Base-by-base conservation (phyloP, 2,888 invertebrate species). In the Eurytoma adleriae region DNA sequence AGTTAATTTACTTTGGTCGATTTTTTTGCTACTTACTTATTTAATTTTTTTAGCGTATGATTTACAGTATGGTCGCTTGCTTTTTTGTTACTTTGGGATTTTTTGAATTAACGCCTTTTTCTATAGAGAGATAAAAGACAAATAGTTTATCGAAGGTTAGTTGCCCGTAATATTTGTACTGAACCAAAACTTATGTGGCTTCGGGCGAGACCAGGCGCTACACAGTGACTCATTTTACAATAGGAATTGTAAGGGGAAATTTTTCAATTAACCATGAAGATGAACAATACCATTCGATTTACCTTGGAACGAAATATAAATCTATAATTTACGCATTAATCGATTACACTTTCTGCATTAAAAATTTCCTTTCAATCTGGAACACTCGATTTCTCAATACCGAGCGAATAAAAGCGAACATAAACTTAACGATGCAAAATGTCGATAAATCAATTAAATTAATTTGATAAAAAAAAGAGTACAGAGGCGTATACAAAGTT, bases 91-190 rank as follows among this genome's bases (percentile, higher is more conserved):
- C 3, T 61, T 61, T 3, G 16, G 24, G 24, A 14, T 20, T 50
- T 12, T 50, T 18, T 1, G n/a, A 67, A 14, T 67, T 48, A n/a
- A 3, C 18, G 48, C 24, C n/a, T 52, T 48, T 30, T 64, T 73
- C 16, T 27, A 61, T 18, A 73, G 59, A 54, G 40, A 64, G 14
- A 73, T 64, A 73, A 54, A 73, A 73, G 64, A 73, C 30, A 64
- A 64, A 54, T 54, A 64, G 54, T 52, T 64, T 73, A 64, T 54
- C 3, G 40, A 40, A 64, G 18, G 54, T 54, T 64, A 27, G 18
- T 14, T 52, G 14, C 50, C 24, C n/a, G 27, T 27, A 62, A 62
- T n/a, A n/a, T n/a, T n/a, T 62, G 62, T 62, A 62, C 72, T 72
- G 72, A 72, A 50, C 52, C 27, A 64, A 18, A 13, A 20, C 27